These are phyloP conservation scores for Sebastes reedi DNA, from an alignment of 2,797 vertebrate species.

Conservation along the genomic window DNA sequence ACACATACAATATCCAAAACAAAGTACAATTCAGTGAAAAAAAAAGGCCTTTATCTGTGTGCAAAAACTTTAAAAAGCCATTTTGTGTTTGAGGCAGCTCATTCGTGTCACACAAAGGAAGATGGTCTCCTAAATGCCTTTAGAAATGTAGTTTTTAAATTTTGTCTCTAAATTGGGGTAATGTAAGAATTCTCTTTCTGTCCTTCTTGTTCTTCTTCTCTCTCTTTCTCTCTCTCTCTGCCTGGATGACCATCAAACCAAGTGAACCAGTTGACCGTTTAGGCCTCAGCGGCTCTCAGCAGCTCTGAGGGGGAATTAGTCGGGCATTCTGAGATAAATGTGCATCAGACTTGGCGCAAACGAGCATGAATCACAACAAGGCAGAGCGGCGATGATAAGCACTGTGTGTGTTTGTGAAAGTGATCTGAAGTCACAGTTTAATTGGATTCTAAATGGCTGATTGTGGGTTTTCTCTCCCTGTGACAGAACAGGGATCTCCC, in stretches of 20 bases:
- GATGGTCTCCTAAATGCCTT: not conserved
- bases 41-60: not conserved
- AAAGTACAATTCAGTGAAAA: too few species aligned
- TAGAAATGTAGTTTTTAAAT: not conserved
- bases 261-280: slow-evolving; percentile 24
- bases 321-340: slow-evolving; percentile 28
- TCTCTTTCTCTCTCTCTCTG: not conserved
- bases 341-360: not conserved
- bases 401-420: slow-evolving; percentile 35
- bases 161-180: rapidly evolving
- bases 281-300: slow-evolving; percentile 12
- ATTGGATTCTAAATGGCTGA: slow-evolving; percentile 48
- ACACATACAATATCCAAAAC: not conserved
- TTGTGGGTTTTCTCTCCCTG: slow-evolving; percentile 27
- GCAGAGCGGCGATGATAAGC: not conserved
- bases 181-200: not conserved
- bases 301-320: slow-evolving; percentile 1
- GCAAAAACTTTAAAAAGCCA: not conserved
- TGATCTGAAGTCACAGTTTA: slow-evolving; percentile 45
- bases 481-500: slow-evolving; percentile 15
- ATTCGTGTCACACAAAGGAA: not conserved
- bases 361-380: slow-evolving; percentile 8
- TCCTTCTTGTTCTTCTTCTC: not conserved
- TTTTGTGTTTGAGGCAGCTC: not conserved
- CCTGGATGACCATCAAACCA: slow-evolving; percentile 11